Base-by-base conservation (phyloP, 2,888 invertebrate species). In the Rosalia funebris region DNA sequence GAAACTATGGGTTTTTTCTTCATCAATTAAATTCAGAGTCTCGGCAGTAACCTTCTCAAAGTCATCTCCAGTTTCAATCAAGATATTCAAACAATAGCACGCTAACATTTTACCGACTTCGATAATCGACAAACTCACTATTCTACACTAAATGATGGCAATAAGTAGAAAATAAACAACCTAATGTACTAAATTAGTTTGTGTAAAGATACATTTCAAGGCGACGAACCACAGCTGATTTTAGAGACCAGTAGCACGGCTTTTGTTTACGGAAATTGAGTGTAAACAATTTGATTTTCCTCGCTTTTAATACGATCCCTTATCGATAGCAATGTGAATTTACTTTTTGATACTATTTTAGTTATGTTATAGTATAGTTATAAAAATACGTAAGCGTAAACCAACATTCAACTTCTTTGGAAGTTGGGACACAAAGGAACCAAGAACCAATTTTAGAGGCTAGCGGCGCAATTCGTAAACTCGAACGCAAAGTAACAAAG, bases 51-150 rank as follows among this genome's bases (percentile, higher is more conserved):
- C 81, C 78, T 84, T 83, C 73, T 84, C 84, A 76, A 87, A 83
- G 73, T 83, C 81, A 68, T 82, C 77, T 76, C 86, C 86, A 75
- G 87, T 83, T 81, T 87, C 87, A 71, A 90, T 84, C 71, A 84
- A 83, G 73, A 91, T 85, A 83, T 92, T 92, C 75, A 91, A 82
- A 82, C 92, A 92, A 84, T 90, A 89, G 83, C 92, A 92, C 76
- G 89, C 86, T 79, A 87, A 83, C 86, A 87, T 86, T 74, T 74
- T 83, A 17, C n/a, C 25, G 42, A 36, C 42, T 46, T 7, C 0
- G 3, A 32, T 1, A 39, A 25, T 16, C 48, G 17, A 34, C 11
- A 14, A 12, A 16, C 36, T 11, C 10, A 1, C 36, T 36, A 11
- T 7, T 36, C 17, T 39, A 25, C 17, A 14, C 48, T 36, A 39